These are phyloP conservation scores for Delphinus delphis DNA, from an alignment of 2,113 vertebrate species.

Conservation along the genomic window DNA sequence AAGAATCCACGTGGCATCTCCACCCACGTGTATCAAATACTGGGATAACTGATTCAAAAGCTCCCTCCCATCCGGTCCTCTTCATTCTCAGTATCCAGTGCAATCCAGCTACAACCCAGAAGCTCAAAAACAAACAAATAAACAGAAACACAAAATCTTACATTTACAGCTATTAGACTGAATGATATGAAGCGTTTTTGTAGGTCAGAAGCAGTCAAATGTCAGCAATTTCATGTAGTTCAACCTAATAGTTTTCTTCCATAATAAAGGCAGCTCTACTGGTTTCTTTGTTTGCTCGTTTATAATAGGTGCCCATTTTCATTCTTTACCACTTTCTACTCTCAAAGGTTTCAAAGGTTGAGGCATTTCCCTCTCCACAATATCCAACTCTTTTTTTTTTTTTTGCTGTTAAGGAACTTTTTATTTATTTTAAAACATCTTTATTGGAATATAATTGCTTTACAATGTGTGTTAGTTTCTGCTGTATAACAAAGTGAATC, in stretches of 20 bases:
- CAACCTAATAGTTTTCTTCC: neutral
- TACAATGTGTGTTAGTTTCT: too few relatives aligned
- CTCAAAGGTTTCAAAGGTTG: neutral
- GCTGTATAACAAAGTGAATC: too few relatives aligned
- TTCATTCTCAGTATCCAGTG: neutral
- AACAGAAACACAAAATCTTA: neutral
- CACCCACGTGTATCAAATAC: neutral
- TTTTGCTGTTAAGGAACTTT: too few relatives aligned
- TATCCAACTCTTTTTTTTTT: neutral
- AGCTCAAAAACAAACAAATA: neutral
- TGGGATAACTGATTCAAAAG: neutral
- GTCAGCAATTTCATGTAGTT: neutral
- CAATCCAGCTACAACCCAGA: neutral
- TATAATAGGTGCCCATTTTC: neutral
- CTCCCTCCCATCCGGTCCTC: neutral
- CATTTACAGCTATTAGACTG: neutral
- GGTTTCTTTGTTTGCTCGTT: neutral
- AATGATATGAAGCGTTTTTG: neutral
- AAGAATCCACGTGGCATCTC: neutral
- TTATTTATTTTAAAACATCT: too few relatives aligned
- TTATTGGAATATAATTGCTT: too few relatives aligned
- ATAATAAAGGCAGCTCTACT: neutral
- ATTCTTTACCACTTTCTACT: slow-evolving; percentile 23
- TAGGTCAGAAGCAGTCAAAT: neutral
- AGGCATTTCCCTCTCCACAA: neutral